These are phyloP conservation scores for Clupea harengus DNA, from an alignment of 2,113 vertebrate species.

Conservation along the genomic window DNA sequence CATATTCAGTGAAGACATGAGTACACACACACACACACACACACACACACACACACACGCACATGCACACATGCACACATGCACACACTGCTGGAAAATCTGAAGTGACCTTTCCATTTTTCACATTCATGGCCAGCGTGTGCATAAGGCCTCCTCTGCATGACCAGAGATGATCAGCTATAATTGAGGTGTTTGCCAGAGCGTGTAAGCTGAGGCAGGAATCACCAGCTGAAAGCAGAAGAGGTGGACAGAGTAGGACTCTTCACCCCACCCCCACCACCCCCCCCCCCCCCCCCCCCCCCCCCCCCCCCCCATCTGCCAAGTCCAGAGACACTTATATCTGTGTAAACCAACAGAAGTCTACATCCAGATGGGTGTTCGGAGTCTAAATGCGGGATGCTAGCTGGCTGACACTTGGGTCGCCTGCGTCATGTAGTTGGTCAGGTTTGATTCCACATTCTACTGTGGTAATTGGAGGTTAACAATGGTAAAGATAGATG, in stretches of 20 bases:
- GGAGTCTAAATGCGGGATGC: not conserved
- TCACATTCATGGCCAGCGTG: conserved; percentile 39
- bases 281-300: too few species aligned
- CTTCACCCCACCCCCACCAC: not conserved
- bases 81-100: conserved; percentile 19
- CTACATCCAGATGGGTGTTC: not conserved
- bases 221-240: conserved; percentile 11
- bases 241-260: not conserved
- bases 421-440: not conserved
- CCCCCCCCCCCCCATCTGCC: not conserved
- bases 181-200: conserved; percentile 47
- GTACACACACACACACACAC: not conserved
- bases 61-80: not conserved
- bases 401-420: not conserved
- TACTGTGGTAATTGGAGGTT: not conserved
- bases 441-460: not conserved
- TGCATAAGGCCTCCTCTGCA: conserved; percentile 30
- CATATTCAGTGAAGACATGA: conserved; percentile 6
- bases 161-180: conserved; percentile 39
- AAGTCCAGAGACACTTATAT: not conserved
- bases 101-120: conserved; percentile 43
- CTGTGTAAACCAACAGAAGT: not conserved
- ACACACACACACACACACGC: not conserved
- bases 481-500: not conserved
- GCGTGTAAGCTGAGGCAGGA: conserved; percentile 32